These are phyloP conservation scores for Sarcophaga caerulescens DNA, from an alignment of 2,888 invertebrate genomes.

Conservation along the genomic window DNA sequence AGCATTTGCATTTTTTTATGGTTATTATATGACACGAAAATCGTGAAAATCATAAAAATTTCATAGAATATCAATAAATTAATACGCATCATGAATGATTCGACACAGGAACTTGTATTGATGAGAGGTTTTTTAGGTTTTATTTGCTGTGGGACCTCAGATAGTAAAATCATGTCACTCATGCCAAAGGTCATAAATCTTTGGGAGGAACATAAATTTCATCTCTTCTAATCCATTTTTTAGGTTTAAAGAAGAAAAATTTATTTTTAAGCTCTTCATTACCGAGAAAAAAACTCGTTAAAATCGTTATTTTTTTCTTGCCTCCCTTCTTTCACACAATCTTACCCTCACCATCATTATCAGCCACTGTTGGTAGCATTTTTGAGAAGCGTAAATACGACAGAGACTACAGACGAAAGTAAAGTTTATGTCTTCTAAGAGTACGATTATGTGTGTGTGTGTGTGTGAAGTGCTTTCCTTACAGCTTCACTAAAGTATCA, in stretches of 20 bases:
- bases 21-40: slow-evolving; percentile 41
- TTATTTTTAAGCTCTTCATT: slow-evolving; percentile 10
- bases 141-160: not conserved
- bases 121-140: not conserved
- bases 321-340: too few species aligned
- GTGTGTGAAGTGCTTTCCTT: not conserved
- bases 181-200: not conserved
- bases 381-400: not conserved
- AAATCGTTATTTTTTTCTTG: too few species aligned
- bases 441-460: not conserved
- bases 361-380: not conserved
- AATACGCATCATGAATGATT: not conserved
- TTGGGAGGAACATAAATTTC: slow-evolving; percentile 5
- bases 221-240: not conserved
- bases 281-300: not conserved
- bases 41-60: slow-evolving; percentile 14
- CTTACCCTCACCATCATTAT: too few species aligned
- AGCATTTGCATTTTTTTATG: slow-evolving; percentile 29
- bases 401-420: not conserved
- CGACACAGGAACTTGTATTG: not conserved
- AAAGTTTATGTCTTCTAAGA: not conserved
- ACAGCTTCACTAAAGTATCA: slow-evolving; percentile 14
- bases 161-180: not conserved
- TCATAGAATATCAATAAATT: not conserved
- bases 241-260: not conserved